Evolutionary conservation across 2,797 vertebrate genomes (phyloP).

Genomic region (Sparidentex hasta): DNA sequence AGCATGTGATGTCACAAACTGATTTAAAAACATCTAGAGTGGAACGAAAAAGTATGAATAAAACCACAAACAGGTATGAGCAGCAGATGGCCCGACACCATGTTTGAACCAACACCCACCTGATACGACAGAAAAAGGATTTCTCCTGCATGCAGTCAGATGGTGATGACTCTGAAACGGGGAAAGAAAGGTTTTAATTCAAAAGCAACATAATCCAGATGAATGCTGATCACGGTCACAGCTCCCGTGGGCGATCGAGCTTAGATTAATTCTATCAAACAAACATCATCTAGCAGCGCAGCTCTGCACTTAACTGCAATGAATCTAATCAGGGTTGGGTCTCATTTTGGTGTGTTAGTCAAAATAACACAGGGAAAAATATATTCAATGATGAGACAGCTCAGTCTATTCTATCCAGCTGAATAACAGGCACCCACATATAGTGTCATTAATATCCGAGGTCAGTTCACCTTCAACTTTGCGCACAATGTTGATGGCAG

Average conservation of each 20-base stretch:
- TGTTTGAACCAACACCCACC: conserved; percentile 81
- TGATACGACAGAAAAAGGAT: conserved; percentile 97
- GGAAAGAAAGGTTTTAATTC: conserved; percentile 63
- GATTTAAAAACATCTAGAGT: conserved; percentile 62
- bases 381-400: background rate
- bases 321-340: conserved; percentile 29
- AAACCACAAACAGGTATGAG: conserved; percentile 28
- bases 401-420: conserved; percentile 4
- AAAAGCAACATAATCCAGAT: conserved; percentile 38
- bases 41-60: conserved; percentile 67
- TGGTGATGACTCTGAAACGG: conserved; percentile 82
- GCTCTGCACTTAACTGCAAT: conserved; percentile 23
- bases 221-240: background rate
- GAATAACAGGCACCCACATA: conserved; percentile 3
- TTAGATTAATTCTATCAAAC: conserved; percentile 44
- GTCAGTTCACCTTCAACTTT: conserved; percentile 2
- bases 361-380: background rate
- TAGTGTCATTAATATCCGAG: background rate
- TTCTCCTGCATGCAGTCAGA: conserved; percentile 94
- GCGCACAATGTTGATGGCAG: background rate
- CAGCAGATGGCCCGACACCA: conserved; percentile 68
- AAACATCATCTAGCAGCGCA: conserved; percentile 14
- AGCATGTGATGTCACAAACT: conserved; percentile 59
- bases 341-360: background rate
- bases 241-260: background rate